Base-by-base conservation (phyloP, 2,888 invertebrate genomes). In the Acrocera orbiculus region DNA sequence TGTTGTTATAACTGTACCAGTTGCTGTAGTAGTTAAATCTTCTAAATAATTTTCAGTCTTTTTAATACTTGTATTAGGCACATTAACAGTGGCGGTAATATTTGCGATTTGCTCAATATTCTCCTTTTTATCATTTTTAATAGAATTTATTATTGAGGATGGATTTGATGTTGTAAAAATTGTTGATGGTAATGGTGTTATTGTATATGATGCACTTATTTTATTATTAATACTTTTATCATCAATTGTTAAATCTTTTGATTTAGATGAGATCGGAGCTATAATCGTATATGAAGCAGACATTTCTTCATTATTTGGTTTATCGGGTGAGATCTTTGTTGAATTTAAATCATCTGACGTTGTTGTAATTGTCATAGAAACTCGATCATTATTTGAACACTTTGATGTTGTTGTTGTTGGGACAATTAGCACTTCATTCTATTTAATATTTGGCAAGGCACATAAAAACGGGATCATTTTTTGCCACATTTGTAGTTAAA, bases 151-250 rank as follows among this genome's bases (percentile, higher is more conserved):
- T 30, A 36, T 23, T 30, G 30, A 34, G 23, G 34, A 36, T 25
- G 32, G 5, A 19, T 9, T 19, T 30, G 27, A 20, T 26, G 25
- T 28, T 9, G 19, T 3, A 10, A 28, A 9, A 15, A 23, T 24
- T 29, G 36, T 19, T n/a, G 30, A 23, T 34, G 39, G 30, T 26
- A 41, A 36, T 35, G 40, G 34, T 34, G 39, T 27, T 32, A 42
- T 40, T 33, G 42, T 43, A 35, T 34, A 43, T 30, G 43, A 48
- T 22, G 57, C 54, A 31, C 49, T 52, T 31, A 54, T 48, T 39
- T 53, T 52, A 23, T 44, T 44, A 24, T 45, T 46, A 10, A 42
- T 46, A 27, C 42, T 44, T 13, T 38, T 32, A 31, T 42, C 43
- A 27, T 34, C 28, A 29, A 30, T 16, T 32, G 8, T 19, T 14